phyloP scores from a whole-genome alignment of 2,888 invertebrate genomes.

The Dilophus febrilis region DNA sequence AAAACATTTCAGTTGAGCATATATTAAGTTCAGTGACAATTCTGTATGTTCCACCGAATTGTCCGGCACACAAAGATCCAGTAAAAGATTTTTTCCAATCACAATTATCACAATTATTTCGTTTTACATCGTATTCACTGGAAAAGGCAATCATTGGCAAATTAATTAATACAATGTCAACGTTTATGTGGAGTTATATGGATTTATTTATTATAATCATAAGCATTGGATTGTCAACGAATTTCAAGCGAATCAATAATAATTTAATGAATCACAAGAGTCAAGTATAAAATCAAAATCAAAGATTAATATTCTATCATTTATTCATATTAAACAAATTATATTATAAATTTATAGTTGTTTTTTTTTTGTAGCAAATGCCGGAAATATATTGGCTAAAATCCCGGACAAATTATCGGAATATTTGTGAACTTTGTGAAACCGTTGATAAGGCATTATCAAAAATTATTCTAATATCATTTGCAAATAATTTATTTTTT shows the following conservation, averaged over 20 bases:
- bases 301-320: no score
- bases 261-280: conserved; percentile 32
- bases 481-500: conserved; percentile 39
- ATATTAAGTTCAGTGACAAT: neutral
- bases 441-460: conserved; percentile 34
- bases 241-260: conserved; percentile 44
- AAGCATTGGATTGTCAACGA: conserved; percentile 46
- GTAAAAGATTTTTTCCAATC: conserved; percentile 20
- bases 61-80: no score
- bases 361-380: conserved; percentile 16
- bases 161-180: conserved; percentile 38
- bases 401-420: conserved; percentile 34
- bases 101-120: conserved; percentile 20
- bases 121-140: conserved; percentile 16
- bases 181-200: conserved; percentile 56
- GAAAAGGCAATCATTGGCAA: conserved; percentile 20
- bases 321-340: no score
- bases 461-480: conserved; percentile 34
- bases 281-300: conserved; percentile 26
- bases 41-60: no score
- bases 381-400: conserved; percentile 35
- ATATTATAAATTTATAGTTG: no score
- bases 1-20: conserved; percentile 5
- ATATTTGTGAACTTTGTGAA: conserved; percentile 32
- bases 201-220: conserved; percentile 57